Evolutionary conservation across 37 sponge, comb jelly and placozoan species (phyloP), one percentile per base, ranked within the genome.

Genomic region (Amphimedon queenslandica): DNA sequence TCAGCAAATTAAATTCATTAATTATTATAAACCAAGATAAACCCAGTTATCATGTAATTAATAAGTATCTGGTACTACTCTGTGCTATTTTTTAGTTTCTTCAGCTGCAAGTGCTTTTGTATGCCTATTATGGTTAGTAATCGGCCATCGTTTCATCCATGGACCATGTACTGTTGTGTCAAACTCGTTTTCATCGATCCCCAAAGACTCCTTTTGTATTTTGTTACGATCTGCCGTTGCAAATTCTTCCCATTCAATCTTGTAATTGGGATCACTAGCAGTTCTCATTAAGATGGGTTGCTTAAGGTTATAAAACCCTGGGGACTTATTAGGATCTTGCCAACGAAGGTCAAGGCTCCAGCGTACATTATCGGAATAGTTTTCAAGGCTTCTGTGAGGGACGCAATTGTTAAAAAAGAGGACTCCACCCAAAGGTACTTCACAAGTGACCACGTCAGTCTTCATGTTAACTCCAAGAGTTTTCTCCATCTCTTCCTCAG

Each of bases 301-400:
- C 47, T 92, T 87, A n/a, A 80, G 63, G 64, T 80, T 73, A 28
- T 37, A 66, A 35, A 93, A 89, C 1, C 94, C 94, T 38, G 64
- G 73, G 24, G 94, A 78, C 41, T 74, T 73, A 25, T 67, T 42
- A 10, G 90, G 87, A 33, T 82, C 41, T 56, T 88, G 87, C 90
- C 90, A 93, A 42, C 93, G 88, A 16, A 93, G 82, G 58, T 93
- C 93, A 38, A 93, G 47, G 37, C 93, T 93, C 93, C 93, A 93
- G 18, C 93, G 77, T 30, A 88, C 53, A 33, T 88, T 72, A 64
- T 83, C 68, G 27, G 86, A 84, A 39, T 34, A 40, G 80, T 93
- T 93, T 40, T 84, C 82, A 16, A 88, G 63, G 61, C 93, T 93
- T 2, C 89, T 73, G 53, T 93, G 93, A 29, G 93, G 93, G 20